A percentile compares a stretch with the other conserved stretches of the same genome.
phyloP scores from a whole-genome alignment of 2,113 vertebrate species.

The Ammospiza caudacuta region DNA sequence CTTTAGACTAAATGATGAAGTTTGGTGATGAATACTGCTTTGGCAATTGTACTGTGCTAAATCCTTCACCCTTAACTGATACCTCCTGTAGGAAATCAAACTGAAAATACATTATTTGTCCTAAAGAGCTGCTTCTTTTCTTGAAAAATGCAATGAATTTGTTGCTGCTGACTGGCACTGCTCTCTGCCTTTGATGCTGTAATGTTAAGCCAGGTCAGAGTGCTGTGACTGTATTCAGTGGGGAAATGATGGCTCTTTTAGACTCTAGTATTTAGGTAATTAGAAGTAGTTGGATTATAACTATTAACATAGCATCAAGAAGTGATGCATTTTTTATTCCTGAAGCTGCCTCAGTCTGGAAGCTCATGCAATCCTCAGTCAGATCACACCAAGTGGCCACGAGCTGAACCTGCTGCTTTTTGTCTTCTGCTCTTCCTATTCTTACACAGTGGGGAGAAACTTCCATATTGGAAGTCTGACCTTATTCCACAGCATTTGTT shows the following conservation, averaged over 20 bases:
- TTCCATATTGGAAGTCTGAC: neutral
- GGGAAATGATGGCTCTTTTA: neutral
- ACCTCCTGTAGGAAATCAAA: neutral
- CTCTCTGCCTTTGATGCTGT: neutral
- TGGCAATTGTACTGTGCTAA: neutral
- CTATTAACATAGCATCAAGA: neutral
- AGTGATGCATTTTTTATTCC: neutral
- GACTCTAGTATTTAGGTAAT: neutral
- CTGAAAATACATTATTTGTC: neutral
- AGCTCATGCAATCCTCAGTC: neutral
- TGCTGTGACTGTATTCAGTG: neutral
- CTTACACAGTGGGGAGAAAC: neutral
- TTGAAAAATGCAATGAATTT: neutral
- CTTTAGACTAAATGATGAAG: neutral
- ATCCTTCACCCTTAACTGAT: neutral
- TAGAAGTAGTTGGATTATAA: neutral
- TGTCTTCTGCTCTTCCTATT: neutral
- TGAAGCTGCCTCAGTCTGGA: neutral
- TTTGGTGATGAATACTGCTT: neutral
- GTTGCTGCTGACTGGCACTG: neutral
- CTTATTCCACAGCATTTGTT: neutral
- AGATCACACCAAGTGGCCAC: neutral
- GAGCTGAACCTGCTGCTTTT: neutral
- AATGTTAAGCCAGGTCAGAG: fast-evolving
- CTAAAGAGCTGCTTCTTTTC: neutral